Base-by-base conservation (phyloP, 2,888 invertebrate genomes). In the Scaptodrosophila latifasciaeformis region DNA sequence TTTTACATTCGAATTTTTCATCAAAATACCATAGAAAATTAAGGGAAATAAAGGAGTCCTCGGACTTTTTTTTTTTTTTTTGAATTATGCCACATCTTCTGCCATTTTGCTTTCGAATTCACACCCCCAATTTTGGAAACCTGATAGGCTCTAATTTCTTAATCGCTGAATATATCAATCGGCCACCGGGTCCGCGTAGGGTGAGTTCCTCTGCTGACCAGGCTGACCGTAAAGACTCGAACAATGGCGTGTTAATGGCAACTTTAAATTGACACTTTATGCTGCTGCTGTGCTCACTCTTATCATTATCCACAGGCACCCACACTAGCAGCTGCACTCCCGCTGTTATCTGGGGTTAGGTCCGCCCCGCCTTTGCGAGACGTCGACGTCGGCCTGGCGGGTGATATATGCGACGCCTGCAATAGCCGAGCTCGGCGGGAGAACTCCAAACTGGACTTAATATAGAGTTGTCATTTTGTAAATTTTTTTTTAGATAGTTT, bases 231-330 rank as follows among this genome's bases (percentile, higher is more conserved):
- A 64, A 65, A 59, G 39, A 40, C 51, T 54, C 58, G 59, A 66
- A 79, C 79, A 79, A 79, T 82, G 59, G 82, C 79, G 79, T 81
- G 81, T 75, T 79, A 81, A 75, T 82, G 72, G 67, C 69, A 65
- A 66, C 65, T 81, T 70, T 68, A 81, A 81, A 80, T 62, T 82
- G 82, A 82, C 82, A 82, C 77, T 58, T 59, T 48, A 44, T 56
- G 61, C 53, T 12, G 62, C 53, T 13, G 51, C 30, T 49, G 37
- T n/a, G n/a, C n/a, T n/a, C n/a, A 46, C 35, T 72, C 69, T 77
- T 62, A 72, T 62, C 78, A 80, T 49, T 51, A 2, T 57, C 47
- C 47, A 18, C 59, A 60, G 40, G 47, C 61, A 45, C 27, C 31
- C 52, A 63, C 67, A 1, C 81, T n/a, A n/a, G n/a, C n/a, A n/a